Evolutionary conservation across 2,888 invertebrate genomes (phyloP).

Genomic region (Heliconius erato): DNA sequence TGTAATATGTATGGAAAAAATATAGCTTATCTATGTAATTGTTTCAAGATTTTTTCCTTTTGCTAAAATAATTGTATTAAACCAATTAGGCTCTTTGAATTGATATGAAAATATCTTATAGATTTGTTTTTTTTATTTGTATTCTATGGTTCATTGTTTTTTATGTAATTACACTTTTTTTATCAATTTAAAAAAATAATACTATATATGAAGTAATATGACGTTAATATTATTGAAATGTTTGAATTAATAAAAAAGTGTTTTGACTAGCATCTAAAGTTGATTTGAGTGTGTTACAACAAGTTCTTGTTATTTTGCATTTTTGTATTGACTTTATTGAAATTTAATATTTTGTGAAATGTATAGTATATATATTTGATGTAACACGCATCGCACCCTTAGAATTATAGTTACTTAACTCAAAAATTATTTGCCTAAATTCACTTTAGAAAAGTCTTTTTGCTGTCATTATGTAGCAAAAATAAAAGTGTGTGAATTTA

Average conservation of each 20-base stretch:
- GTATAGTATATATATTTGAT: not conserved
- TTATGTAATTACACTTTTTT: not conserved
- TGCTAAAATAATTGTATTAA: constrained; percentile 9
- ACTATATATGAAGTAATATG: not conserved
- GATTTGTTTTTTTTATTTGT: constrained; percentile 2
- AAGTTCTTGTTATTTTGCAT: not conserved
- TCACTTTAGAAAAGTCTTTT: not conserved
- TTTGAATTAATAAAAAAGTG: constrained; percentile 16
- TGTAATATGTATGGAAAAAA: constrained; percentile 8
- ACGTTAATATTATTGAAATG: not conserved
- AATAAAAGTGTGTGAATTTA: too few relatives aligned
- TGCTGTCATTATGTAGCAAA: not conserved
- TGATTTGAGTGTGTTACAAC: constrained; percentile 21
- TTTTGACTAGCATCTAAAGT: not conserved
- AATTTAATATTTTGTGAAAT: not conserved
- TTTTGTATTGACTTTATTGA: not conserved
- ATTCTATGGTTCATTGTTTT: not conserved
- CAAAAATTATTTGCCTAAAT: not conserved
- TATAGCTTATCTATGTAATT: not conserved
- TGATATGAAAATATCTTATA: not conserved
- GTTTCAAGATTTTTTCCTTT: not conserved
- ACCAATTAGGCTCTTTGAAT: not conserved
- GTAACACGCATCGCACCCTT: constrained; percentile 3
- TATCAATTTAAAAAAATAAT: not conserved
- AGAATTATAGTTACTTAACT: not conserved